Base-by-base conservation (phyloP, 2,888 invertebrate species). In the Hedychridium roseum region DNA sequence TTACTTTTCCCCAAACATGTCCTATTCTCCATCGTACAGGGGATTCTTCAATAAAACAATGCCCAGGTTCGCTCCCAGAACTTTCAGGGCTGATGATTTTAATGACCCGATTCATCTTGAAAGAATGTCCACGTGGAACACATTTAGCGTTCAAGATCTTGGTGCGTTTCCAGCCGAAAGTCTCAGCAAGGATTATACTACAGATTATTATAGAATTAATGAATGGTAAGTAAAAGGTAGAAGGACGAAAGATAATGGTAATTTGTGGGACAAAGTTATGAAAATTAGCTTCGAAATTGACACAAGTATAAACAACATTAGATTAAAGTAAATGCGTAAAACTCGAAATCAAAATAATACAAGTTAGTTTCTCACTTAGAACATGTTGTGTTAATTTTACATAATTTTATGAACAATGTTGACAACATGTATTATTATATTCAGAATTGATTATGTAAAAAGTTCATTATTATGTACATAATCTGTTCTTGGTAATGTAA, bases 11-110 rank as follows among this genome's bases (percentile, higher is more conserved):
- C 94, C 95, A 0, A 95, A 97, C 70, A 90, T 89, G 81, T 94
- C 94, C 0, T 98, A 96, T 71, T 91, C 96, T 0, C 92, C 97
- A 0, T 96, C 94, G 1, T 97, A 95, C 74, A 84, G 92, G 77
- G 95, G 95, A 16, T 94, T 96, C 81, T 97, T 97, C 83, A 98
- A 98, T 76, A 94, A 92, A 78, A 97, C 97, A 0, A 86, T 97
- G 80, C 92, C 93, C 0, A 82, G 93, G 58, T 98, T 97, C 79
- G 98, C 96, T 0, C 97, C 97, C 0, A 84, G 96, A 73, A 94
- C 97, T 0, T 95, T 87, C 76, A 85, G 95, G 53, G 86, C 90
- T 20, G 95, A 96, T 74, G 95, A 96, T 79, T 96, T 94, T 71
- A 95, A 95, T 74, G 97, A 98, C 79, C 96, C 97, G 0, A 94